Evolutionary conservation across 2,797 vertebrate species (phyloP).

Genomic region (Galago senegalensis): DNA sequence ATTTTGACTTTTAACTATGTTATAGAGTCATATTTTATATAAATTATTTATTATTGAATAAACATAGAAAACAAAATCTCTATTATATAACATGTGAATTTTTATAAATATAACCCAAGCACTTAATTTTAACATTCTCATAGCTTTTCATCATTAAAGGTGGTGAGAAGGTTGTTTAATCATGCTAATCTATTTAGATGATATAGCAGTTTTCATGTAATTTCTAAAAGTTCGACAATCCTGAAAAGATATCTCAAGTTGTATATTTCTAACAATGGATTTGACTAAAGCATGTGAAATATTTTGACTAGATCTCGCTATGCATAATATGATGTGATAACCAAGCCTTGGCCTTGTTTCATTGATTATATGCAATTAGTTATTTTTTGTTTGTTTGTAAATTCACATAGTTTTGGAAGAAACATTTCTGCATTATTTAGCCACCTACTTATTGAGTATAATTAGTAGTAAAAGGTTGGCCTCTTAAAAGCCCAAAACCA

Average conservation of each 20-base stretch:
- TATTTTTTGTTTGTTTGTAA: not conserved
- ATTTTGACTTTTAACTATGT: not conserved
- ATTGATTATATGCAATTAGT: constrained; percentile 18
- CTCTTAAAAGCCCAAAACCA: not conserved
- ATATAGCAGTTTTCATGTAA: not conserved
- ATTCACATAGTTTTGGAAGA: constrained; percentile 36
- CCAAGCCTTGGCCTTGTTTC: not conserved
- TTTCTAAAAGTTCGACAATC: not conserved
- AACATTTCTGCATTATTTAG: not conserved
- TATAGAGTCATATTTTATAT: not conserved
- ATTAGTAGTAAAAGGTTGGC: not conserved
- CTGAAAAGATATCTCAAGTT: not conserved
- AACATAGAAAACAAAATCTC: not conserved
- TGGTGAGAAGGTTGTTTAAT: not conserved
- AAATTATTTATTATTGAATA: not conserved
- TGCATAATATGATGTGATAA: constrained; percentile 4
- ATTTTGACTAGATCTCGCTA: not conserved
- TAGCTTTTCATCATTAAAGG: not conserved
- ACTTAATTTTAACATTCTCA: not conserved
- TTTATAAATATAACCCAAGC: not conserved
- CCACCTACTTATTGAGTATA: not conserved
- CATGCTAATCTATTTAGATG: not conserved
- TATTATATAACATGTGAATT: not conserved
- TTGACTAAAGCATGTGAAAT: constrained; percentile 22
- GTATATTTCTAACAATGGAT: not conserved